These are phyloP conservation scores for Aegithalos caudatus DNA, from an alignment of 2,113 vertebrate species.

Conservation along the genomic window DNA sequence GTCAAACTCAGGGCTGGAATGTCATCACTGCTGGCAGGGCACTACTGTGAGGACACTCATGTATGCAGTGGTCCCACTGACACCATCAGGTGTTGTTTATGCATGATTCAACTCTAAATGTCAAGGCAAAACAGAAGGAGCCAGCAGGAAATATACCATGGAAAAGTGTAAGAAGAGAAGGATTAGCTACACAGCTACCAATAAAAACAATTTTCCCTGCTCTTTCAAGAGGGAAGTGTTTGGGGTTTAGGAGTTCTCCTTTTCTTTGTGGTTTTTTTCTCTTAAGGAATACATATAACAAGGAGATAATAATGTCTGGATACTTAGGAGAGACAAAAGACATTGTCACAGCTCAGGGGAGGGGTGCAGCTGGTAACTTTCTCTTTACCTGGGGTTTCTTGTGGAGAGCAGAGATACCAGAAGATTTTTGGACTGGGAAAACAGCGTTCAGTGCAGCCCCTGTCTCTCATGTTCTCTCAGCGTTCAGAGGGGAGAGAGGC, in stretches of 20 bases:
- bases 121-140: conserved; percentile 58
- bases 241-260: neutral
- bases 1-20: conserved; percentile 5
- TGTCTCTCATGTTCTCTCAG: neutral
- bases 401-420: rapidly evolving
- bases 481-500: neutral
- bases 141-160: conserved; percentile 19
- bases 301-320: neutral
- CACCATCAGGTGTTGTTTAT: conserved; percentile 63
- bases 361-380: neutral
- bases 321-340: neutral
- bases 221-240: neutral
- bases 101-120: neutral
- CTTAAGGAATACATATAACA: too few species aligned
- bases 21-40: conserved; percentile 35
- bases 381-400: neutral
- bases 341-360: neutral
- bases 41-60: neutral
- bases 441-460: rapidly evolving
- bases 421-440: neutral
- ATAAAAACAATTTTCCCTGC: neutral
- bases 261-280: neutral
- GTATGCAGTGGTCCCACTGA: conserved; percentile 51
- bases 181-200: neutral
- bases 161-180: neutral